Conservation (phyloP, 2,888 invertebrate genomes). For the Lycia hirtaria region DNA sequence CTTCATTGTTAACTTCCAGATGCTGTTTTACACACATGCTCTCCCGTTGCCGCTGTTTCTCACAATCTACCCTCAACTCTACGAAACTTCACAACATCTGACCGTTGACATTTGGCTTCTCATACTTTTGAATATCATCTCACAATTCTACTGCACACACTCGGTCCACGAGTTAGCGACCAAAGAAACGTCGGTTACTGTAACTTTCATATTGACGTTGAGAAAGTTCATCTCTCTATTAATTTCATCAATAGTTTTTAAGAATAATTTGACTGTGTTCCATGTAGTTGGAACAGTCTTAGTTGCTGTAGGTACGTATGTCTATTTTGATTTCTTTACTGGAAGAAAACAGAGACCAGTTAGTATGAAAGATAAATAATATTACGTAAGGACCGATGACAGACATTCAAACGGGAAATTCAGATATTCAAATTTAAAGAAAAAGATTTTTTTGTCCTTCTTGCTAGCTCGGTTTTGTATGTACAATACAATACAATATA, state of each 20-base stretch:
- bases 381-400: too few species aligned
- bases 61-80: slow-evolving; percentile 62
- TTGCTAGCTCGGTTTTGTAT: too few species aligned
- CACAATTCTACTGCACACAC: slow-evolving; percentile 72
- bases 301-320: slow-evolving; percentile 71
- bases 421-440: too few species aligned
- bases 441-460: too few species aligned
- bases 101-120: slow-evolving; percentile 61
- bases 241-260: slow-evolving; percentile 74
- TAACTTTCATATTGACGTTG: slow-evolving; percentile 74
- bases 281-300: slow-evolving; percentile 69
- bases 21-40: slow-evolving; percentile 76
- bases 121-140: slow-evolving; percentile 61
- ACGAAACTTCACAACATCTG: slow-evolving; percentile 50
- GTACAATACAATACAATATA: too few species aligned
- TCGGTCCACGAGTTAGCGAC: slow-evolving; percentile 75
- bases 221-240: slow-evolving; percentile 74
- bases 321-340: slow-evolving; percentile 74
- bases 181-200: slow-evolving; percentile 71
- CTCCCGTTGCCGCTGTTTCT: slow-evolving; percentile 72
- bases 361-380: slow-evolving; percentile 53
- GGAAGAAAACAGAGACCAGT: slow-evolving; percentile 64
- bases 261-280: slow-evolving; percentile 70
- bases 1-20: slow-evolving; percentile 73
- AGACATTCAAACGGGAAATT: too few species aligned